A percentile compares a stretch with the other conserved stretches of the same genome.
Conservation (phyloP, 2,888 invertebrate species). For the Chydorus sphaericus region DNA sequence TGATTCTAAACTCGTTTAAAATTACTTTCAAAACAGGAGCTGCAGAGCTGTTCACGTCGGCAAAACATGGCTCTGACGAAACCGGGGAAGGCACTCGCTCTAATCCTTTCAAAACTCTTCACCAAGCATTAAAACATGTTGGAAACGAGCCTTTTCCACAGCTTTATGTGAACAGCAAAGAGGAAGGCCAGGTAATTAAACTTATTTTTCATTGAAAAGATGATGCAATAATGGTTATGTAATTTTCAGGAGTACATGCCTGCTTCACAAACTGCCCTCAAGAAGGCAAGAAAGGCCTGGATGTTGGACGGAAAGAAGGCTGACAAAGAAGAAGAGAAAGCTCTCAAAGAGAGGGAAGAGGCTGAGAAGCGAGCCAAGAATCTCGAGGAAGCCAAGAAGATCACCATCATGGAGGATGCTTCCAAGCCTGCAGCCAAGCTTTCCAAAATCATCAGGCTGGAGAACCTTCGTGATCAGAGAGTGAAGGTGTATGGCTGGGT, state of each 20-base stretch:
- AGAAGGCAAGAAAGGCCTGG: conserved; percentile 41
- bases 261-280: conserved; percentile 82
- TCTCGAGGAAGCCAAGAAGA: conserved; percentile 78
- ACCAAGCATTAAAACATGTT: conserved; percentile 76
- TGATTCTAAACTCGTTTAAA: too few relatives aligned
- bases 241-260: conserved; percentile 47
- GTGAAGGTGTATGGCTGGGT: conserved; percentile 89
- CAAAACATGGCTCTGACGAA: conserved; percentile 71
- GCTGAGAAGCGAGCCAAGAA: conserved; percentile 69
- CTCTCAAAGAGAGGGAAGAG: conserved; percentile 58
- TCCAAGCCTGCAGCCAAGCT: conserved; percentile 53
- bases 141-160: conserved; percentile 74
- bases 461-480: conserved; percentile 46
- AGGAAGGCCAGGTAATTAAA: conserved; percentile 35
- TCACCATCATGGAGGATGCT: conserved; percentile 60
- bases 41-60: conserved; percentile 70
- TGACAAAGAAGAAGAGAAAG: conserved; percentile 70
- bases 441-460: conserved; percentile 60
- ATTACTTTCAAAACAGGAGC: neutral
- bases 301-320: conserved; percentile 54
- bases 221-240: neutral
- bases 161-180: conserved; percentile 71
- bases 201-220: conserved; percentile 4
- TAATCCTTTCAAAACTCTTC: conserved; percentile 77
- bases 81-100: conserved; percentile 67